Percentiles rank a stretch among this genome's conserved stretches.
Evolutionary conservation across 2,113 vertebrate genomes (phyloP).

Genomic region (Eurypyga helias): DNA sequence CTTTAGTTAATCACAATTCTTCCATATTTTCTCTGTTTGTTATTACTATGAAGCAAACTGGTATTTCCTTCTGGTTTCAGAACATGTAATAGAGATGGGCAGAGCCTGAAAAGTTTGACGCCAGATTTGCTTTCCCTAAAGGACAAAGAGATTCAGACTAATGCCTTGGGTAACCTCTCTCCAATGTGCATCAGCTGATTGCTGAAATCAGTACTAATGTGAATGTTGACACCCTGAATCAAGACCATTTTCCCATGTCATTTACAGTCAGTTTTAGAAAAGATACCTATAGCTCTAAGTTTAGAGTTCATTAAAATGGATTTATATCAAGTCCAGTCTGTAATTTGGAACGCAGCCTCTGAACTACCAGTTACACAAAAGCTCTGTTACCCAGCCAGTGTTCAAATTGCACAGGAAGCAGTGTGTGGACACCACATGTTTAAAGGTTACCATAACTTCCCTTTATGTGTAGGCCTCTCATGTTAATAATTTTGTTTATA

Average conservation of each 20-base stretch:
- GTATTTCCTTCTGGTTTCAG: constrained; percentile 19
- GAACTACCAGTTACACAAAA: constrained; percentile 57
- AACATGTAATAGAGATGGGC: neutral
- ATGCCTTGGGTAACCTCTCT: neutral
- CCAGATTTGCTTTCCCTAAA: constrained; percentile 3
- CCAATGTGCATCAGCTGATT: neutral
- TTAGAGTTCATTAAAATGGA: constrained; percentile 45
- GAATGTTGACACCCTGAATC: neutral
- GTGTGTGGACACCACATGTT: constrained; percentile 57
- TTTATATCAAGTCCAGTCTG: constrained; percentile 40
- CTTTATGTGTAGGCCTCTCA: neutral
- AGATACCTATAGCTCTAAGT: neutral
- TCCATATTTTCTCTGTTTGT: neutral
- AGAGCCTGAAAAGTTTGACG: neutral
- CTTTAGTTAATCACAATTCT: neutral
- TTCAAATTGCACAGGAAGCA: constrained; percentile 64
- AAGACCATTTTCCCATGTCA: neutral
- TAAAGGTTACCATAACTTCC: constrained; percentile 49
- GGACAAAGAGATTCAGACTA: neutral
- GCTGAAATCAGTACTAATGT: neutral
- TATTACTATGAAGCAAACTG: neutral
- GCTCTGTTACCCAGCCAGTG: constrained; percentile 44
- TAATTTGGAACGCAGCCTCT: constrained; percentile 57
- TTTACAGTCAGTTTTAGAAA: constrained; percentile 32
- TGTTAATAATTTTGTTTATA: constrained; percentile 52